Conservation (phyloP, 2,888 invertebrate species). For the Morpho deidamia region DNA sequence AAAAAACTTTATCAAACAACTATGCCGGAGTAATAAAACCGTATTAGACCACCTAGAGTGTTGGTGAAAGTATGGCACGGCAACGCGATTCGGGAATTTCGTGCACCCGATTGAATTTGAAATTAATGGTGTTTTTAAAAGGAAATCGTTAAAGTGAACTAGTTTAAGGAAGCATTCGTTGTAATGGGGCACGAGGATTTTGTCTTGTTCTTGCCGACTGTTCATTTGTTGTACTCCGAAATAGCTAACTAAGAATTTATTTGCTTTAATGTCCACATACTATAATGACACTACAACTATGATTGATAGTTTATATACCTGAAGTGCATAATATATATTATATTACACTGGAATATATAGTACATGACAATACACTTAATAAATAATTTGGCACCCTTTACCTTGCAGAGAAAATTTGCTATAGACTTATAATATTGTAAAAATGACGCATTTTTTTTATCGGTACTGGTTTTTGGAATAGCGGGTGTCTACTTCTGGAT, state of each 20-base stretch:
- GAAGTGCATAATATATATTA: no score
- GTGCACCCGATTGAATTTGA: conserved; percentile 40
- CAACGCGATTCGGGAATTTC: conserved; percentile 44
- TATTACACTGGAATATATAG: no score
- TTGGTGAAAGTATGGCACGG: conserved; percentile 32
- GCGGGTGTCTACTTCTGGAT: no score
- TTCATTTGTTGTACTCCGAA: not conserved
- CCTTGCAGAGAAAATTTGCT: no score
- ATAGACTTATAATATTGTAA: no score
- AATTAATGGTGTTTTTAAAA: conserved; percentile 41
- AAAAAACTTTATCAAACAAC: conserved; percentile 54
- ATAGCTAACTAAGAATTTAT: not conserved
- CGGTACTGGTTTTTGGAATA: no score
- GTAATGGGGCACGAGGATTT: not conserved
- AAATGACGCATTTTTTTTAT: no score
- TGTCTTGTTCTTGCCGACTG: not conserved
- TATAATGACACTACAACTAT: no score
- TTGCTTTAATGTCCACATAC: not conserved
- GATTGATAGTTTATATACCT: no score
- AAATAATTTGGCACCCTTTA: no score
- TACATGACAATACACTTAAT: no score
- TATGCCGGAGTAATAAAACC: conserved; percentile 49
- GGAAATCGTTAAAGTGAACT: conserved; percentile 15
- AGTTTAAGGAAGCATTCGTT: conserved; percentile 2
- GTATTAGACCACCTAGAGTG: conserved; percentile 53